Conservation (phyloP, 1,140 invertebrate species). For the Penaeus chinensis region DNA sequence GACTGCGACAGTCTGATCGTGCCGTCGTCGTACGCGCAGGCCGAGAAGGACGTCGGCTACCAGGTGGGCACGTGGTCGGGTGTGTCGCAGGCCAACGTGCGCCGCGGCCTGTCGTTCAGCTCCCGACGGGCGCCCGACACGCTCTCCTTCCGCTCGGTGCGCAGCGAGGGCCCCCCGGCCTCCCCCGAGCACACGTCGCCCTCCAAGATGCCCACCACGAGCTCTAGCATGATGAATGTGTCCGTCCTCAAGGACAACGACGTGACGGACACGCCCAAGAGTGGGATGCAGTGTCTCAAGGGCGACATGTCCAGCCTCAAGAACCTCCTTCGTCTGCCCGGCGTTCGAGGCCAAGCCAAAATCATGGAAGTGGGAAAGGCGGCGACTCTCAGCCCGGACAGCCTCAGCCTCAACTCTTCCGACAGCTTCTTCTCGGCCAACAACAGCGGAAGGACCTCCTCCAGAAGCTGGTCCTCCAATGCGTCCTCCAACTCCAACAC, state of each 20-base stretch:
- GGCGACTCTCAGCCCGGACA: slow-evolving; percentile 36
- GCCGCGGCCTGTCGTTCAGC: slow-evolving; percentile 46
- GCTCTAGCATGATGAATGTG: slow-evolving; percentile 37
- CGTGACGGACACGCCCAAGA: slow-evolving; percentile 14
- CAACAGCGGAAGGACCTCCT: slow-evolving; percentile 45
- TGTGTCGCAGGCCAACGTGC: slow-evolving; percentile 48
- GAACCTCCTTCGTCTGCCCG: slow-evolving; percentile 47
- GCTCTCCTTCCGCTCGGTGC: slow-evolving; percentile 45
- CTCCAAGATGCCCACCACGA: slow-evolving; percentile 2
- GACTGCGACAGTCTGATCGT: slow-evolving; percentile 53
- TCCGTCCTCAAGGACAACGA: not conserved
- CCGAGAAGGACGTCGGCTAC: slow-evolving; percentile 44
- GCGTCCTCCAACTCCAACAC: slow-evolving; percentile 44
- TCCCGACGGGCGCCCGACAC: slow-evolving; percentile 37
- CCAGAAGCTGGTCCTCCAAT: slow-evolving; percentile 56
- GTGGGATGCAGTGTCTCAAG: slow-evolving; percentile 17
- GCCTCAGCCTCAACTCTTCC: slow-evolving; percentile 48
- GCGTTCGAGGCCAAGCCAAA: slow-evolving; percentile 48
- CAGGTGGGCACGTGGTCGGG: slow-evolving; percentile 51
- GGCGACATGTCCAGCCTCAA: slow-evolving; percentile 48
- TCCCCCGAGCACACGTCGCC: not conserved
- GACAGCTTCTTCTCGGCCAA: slow-evolving; percentile 52
- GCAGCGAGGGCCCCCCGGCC: slow-evolving; percentile 38
- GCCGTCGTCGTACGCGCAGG: slow-evolving; percentile 33
- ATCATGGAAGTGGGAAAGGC: slow-evolving; percentile 37